Base-by-base conservation (phyloP, 2,797 vertebrate genomes). In the Eurystomus glaucurus region DNA sequence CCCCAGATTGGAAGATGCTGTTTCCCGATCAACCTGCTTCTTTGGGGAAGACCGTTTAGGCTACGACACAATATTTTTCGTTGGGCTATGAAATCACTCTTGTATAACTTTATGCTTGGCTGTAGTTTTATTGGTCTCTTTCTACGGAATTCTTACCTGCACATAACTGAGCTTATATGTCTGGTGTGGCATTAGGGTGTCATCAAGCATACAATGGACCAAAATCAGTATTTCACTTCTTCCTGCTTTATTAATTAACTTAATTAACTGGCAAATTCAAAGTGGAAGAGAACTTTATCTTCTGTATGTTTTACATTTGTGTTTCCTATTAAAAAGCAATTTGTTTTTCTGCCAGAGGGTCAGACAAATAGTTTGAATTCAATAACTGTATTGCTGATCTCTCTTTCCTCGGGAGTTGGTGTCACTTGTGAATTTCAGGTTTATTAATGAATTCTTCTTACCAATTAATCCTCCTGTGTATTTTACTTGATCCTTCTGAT, bases 101-200 rank as follows among this genome's bases (percentile, higher is more conserved):
- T 87, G 13, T 14, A 2, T 20, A 33, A 23, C 13, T 85, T 68
- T 9, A 8, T 21, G 25, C 16, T 85, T 87, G 54, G 18, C 19
- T 82, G 1, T n/a, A 29, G 10, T 60, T 87, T 62, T 41, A 69
- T 3, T 33, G 3, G 16, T 31, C 17, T 61, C 18, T 69, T 88
- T 35, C 23, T 61, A 23, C 35, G 57, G 57, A 72, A 61, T 64
- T 80, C 64, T 85, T 41, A 28, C 21, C 21, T 65, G 20, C 26
- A 11, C 18, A 9, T 50, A 35, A 11, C 15, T 78, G 62, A 64
- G 31, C 0, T 33, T 62, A 14, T 55, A 1, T 39, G 5, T 62
- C 37, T 88, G 20, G 3, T 61, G 45, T 61, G 48, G 33, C 57
- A 69, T 86, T 75, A 39, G 8, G 39, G 20, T 57, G 31, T 64